Evolutionary conservation across 2,797 vertebrate genomes (phyloP).

Genomic region (Girardinus metallicus): DNA sequence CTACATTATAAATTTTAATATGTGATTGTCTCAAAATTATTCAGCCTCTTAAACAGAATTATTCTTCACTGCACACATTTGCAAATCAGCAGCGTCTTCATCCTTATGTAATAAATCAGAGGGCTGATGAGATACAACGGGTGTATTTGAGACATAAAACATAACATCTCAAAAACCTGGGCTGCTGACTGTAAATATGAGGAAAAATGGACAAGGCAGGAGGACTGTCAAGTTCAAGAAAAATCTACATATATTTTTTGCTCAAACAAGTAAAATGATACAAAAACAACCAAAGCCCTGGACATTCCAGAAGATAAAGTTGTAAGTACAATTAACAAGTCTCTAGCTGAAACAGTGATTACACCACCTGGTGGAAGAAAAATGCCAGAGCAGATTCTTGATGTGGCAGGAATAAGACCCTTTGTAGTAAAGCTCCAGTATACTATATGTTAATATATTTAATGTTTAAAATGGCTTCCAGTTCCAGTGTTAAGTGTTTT

Average conservation of each 20-base stretch:
- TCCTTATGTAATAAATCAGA: neutral
- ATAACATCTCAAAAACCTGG: neutral
- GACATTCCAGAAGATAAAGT: neutral
- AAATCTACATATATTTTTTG: neutral
- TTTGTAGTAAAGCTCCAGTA: neutral
- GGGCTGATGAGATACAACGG: neutral
- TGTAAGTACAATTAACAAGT: neutral
- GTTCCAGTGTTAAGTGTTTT: too few species aligned
- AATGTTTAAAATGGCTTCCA: too few species aligned
- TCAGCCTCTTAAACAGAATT: neutral
- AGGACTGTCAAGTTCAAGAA: neutral
- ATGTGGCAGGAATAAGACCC: neutral
- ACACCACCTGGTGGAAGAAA: neutral
- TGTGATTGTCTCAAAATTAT: neutral
- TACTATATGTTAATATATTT: too few species aligned
- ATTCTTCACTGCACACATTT: neutral
- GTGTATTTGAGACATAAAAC: neutral
- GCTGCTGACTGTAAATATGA: neutral
- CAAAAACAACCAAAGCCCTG: neutral
- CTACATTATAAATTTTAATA: neutral
- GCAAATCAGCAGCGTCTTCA: neutral
- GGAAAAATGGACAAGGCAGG: neutral
- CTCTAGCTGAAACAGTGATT: neutral
- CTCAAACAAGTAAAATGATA: neutral
- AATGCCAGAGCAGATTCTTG: neutral